Conservation (phyloP, 2,797 vertebrate species). For the Sternarchorhynchus goeldii region DNA sequence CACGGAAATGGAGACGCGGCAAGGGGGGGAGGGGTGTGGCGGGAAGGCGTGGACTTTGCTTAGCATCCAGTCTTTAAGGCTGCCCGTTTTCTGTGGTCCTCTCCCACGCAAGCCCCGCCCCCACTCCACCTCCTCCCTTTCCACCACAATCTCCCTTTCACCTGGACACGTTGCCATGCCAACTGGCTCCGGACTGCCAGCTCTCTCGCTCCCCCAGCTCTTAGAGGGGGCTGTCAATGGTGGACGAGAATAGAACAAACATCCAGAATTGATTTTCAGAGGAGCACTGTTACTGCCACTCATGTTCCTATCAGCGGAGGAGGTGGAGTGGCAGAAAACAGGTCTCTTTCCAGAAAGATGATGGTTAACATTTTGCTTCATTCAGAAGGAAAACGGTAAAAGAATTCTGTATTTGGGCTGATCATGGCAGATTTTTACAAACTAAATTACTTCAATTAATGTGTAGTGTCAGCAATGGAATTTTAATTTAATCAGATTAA, state of each 20-base stretch:
- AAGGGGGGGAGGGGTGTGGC: not conserved
- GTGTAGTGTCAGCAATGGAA: not conserved
- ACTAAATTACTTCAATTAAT: not conserved
- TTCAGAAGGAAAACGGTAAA: no score
- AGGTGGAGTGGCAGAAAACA: slow-evolving; percentile 30
- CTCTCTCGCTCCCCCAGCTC: slow-evolving; percentile 53
- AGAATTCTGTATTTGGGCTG: no score
- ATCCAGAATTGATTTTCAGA: slow-evolving; percentile 75
- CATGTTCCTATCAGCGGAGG: slow-evolving; percentile 66
- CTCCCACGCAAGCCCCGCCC: slow-evolving; percentile 19
- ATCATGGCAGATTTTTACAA: not conserved
- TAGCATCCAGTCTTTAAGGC: slow-evolving; percentile 45
- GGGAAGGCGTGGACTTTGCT: slow-evolving; percentile 36
- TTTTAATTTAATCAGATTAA: slow-evolving; percentile 41
- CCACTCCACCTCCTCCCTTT: slow-evolving; percentile 22
- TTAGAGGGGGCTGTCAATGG: slow-evolving; percentile 71
- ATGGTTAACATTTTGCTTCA: slow-evolving; percentile 2
- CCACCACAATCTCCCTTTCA: slow-evolving; percentile 76
- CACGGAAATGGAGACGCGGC: no score
- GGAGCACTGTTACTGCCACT: slow-evolving; percentile 67
- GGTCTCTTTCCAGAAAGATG: slow-evolving; percentile 46
- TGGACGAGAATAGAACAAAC: slow-evolving; percentile 76
- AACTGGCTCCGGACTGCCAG: slow-evolving; percentile 74
- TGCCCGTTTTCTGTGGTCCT: slow-evolving; percentile 49
- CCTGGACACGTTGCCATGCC: slow-evolving; percentile 83